Conservation (phyloP, 2,797 vertebrate genomes). For the Danio aesculapii region DNA sequence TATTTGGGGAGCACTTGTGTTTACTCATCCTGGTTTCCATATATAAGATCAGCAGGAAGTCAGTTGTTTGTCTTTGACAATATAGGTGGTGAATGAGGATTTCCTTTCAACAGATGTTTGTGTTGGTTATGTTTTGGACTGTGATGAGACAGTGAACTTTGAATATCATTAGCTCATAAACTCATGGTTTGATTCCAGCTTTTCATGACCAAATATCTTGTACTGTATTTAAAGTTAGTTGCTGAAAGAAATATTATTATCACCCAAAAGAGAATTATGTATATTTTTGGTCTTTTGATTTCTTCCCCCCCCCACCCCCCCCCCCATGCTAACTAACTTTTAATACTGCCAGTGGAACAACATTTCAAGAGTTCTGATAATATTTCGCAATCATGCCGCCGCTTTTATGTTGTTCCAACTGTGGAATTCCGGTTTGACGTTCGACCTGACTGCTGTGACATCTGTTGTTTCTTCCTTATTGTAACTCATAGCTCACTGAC, state of each 20-base stretch:
- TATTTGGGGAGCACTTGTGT: constrained; percentile 8
- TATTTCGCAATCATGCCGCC: not conserved
- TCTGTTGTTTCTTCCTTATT: constrained; percentile 29
- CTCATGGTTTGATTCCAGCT: not conserved
- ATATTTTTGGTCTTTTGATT: too few relatives aligned
- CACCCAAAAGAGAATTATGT: not conserved
- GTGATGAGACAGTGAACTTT: not conserved
- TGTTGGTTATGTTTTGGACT: not conserved
- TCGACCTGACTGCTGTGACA: constrained; percentile 10
- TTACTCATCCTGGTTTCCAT: constrained; percentile 30
- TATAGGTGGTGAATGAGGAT: constrained; percentile 9
- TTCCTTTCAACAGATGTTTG: constrained; percentile 28
- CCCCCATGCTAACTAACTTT: not conserved
- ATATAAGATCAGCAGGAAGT: constrained; percentile 17
- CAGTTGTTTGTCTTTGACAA: not conserved
- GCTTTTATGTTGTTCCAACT: not conserved
- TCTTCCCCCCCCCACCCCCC: too few relatives aligned
- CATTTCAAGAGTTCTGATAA: constrained; percentile 1
- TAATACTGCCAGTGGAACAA: not conserved
- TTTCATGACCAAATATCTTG: not conserved
- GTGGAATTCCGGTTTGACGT: constrained; percentile 4
- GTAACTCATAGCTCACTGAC: constrained; percentile 19
- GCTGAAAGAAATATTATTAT: not conserved
- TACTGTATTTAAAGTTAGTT: not conserved
- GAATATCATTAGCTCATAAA: constrained; percentile 11